Base-by-base conservation (phyloP, 2,888 invertebrate genomes). In the Melanophora roralis region DNA sequence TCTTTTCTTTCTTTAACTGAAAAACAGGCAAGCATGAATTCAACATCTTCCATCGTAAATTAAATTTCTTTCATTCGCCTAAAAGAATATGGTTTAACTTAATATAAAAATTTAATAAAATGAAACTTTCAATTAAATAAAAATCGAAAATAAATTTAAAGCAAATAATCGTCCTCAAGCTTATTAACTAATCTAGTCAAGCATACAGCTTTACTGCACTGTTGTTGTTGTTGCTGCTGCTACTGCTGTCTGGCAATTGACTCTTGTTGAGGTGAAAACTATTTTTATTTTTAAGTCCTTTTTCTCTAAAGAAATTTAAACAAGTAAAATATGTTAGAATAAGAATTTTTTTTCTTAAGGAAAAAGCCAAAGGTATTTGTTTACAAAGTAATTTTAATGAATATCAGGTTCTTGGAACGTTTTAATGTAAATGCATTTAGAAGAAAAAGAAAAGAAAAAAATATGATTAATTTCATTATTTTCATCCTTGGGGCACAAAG, bases 221-320 rank as follows among this genome's bases (percentile, higher is more conserved):
- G 45, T 21, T 21, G 32, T 19, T 11, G 19, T 32, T 43, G 40
- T 3, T 27, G 40, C 14, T 40, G 40, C 38, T 38, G 43, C 32
- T 19, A n/a, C 34, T 11, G 16, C 40, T 43, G 40, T 3, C 49
- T 38, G 21, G 36, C 72, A 80, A 80, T 80, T 80, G 79, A 75
- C 60, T 80, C 75, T 68, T 75, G 57, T 72, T 55, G 62, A 67
- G n/a, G 75, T 49, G 34, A 65, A 8, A 65, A 74, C 36, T 16
- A 53, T 53, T 40, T 32, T 59, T 38, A n/a, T n/a, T 23, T 65
- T 12, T 21, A 49, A 6, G 6, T 27, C 19, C 36, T 62, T 14
- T 1, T 19, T 32, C 47, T 32, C 9, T 55, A n/a, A 71, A 5
- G 1, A 45, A 19, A 5, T 2, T 4, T 11, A 9, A 36, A 4